These are phyloP conservation scores for Xyliphius kryptos DNA, from an alignment of 2,113 vertebrate genomes.

Conservation along the genomic window DNA sequence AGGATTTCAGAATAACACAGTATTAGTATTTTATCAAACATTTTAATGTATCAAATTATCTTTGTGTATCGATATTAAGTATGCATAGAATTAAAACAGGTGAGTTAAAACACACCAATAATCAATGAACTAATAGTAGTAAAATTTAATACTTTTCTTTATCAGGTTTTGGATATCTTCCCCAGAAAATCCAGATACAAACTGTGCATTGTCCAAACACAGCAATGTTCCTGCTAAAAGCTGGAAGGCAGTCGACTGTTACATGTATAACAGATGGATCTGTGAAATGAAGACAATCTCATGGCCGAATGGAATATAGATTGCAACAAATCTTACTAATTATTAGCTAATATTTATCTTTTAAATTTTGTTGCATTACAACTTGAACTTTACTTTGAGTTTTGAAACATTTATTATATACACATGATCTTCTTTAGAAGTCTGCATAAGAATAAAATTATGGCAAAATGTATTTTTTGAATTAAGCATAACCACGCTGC, in stretches of 20 bases:
- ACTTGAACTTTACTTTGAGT: background rate
- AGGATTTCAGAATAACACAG: no score
- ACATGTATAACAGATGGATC: slow-evolving; percentile 1
- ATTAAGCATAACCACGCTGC: no score
- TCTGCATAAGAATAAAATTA: no score
- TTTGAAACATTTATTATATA: no score
- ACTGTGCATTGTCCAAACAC: slow-evolving; percentile 6
- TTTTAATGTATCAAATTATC: no score
- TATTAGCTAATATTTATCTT: background rate
- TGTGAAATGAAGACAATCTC: slow-evolving; percentile 18
- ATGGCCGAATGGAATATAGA: slow-evolving; percentile 10
- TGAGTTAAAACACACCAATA: no score
- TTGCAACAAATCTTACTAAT: background rate
- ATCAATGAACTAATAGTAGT: no score
- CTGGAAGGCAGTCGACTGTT: background rate
- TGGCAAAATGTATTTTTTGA: no score
- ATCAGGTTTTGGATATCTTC: slow-evolving; percentile 3
- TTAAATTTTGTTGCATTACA: background rate
- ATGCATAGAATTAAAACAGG: no score
- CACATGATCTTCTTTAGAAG: no score
- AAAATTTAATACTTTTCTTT: background rate
- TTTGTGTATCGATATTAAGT: no score
- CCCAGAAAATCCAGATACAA: rapidly evolving
- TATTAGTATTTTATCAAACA: no score
- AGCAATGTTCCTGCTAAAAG: background rate